These are phyloP conservation scores for Marmota flaviventris DNA, from an alignment of 2,113 vertebrate genomes.

Conservation along the genomic window DNA sequence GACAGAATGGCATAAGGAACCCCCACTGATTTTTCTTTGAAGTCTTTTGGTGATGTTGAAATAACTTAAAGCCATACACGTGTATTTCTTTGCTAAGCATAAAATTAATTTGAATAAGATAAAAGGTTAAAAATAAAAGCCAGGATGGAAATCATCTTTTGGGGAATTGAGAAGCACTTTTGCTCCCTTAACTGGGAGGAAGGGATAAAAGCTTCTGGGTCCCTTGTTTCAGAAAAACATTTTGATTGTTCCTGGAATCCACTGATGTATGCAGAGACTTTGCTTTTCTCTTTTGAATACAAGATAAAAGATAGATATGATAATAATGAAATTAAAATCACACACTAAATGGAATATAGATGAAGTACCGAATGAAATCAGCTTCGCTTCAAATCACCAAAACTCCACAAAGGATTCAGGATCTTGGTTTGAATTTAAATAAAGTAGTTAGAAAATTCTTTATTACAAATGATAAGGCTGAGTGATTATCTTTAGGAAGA, in stretches of 20 bases:
- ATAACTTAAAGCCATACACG: conserved; percentile 35
- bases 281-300: conserved; percentile 59
- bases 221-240: conserved; percentile 44
- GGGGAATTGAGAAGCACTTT: not conserved
- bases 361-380: conserved; percentile 61
- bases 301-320: conserved; percentile 62
- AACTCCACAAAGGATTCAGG: conserved; percentile 46
- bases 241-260: conserved; percentile 15
- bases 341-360: conserved; percentile 61
- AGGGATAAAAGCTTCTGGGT: conserved; percentile 48
- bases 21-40: not conserved
- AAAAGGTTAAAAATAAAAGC: conserved; percentile 59
- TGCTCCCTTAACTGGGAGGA: not conserved
- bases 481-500: not conserved
- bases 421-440: conserved; percentile 61
- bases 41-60: not conserved
- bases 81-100: conserved; percentile 63
- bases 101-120: conserved; percentile 65
- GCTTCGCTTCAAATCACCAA: conserved; percentile 60
- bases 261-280: conserved; percentile 45
- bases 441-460: conserved; percentile 17
- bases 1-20: not conserved
- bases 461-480: not conserved
- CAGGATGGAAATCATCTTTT: not conserved
- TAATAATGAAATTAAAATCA: conserved; percentile 67